Evolutionary conservation across 2,888 invertebrate species (phyloP).

Genomic region (Drosophila pseudotalamancana): DNA sequence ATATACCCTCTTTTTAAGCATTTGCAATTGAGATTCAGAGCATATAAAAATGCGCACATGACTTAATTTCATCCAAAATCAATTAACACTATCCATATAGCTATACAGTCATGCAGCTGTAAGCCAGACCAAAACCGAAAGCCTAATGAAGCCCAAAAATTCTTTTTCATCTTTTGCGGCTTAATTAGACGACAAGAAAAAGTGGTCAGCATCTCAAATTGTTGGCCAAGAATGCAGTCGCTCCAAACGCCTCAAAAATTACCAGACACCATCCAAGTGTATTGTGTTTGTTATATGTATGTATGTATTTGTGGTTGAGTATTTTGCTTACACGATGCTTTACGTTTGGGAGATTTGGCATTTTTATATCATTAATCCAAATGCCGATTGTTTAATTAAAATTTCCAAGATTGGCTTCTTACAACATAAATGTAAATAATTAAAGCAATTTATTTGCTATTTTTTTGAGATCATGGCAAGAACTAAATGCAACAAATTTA

Average conservation of each 20-base stretch:
- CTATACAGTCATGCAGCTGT: slow-evolving; percentile 19
- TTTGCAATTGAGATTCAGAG: neutral
- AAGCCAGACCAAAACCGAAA: slow-evolving; percentile 20
- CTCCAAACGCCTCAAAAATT: slow-evolving; percentile 41
- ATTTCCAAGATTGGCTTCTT: slow-evolving; percentile 47
- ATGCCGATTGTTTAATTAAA: slow-evolving; percentile 68
- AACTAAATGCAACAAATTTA: slow-evolving; percentile 4
- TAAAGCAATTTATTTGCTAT: slow-evolving; percentile 11
- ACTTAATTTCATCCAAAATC: slow-evolving; percentile 62
- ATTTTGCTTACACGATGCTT: slow-evolving; percentile 47
- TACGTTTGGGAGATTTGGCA: slow-evolving; percentile 35
- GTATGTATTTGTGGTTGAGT: slow-evolving; percentile 7
- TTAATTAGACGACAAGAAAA: slow-evolving; percentile 63
- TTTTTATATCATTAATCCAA: slow-evolving; percentile 65
- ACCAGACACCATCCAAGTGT: slow-evolving; percentile 29
- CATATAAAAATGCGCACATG: slow-evolving; percentile 54
- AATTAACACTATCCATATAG: slow-evolving; percentile 51
- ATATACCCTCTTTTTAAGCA: neutral
- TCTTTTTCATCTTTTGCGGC: slow-evolving; percentile 62
- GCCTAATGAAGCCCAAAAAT: slow-evolving; percentile 64
- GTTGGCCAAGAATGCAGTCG: slow-evolving; percentile 61
- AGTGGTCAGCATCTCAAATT: slow-evolving; percentile 35
- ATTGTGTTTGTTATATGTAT: neutral
- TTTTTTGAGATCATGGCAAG: slow-evolving; percentile 10
- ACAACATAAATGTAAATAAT: slow-evolving; percentile 45